phyloP scores from a whole-genome alignment of 1,140 invertebrate species.

The Bombus waltoni region DNA sequence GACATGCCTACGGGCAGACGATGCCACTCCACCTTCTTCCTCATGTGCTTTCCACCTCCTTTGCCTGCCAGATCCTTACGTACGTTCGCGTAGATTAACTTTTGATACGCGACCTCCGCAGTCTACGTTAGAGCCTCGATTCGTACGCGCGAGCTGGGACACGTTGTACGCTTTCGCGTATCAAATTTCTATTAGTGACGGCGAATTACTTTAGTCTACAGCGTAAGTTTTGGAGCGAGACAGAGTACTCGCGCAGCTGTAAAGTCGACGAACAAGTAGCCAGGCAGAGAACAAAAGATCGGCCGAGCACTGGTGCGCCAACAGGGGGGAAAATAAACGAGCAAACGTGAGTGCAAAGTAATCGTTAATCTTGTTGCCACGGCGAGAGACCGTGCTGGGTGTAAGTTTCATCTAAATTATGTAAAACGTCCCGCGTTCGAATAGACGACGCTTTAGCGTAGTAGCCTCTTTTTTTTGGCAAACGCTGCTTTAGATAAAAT shows the following conservation, averaged over 20 bases:
- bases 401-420: constrained; percentile 74
- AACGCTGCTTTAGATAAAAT: no score
- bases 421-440: constrained; percentile 65
- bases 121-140: constrained; percentile 41
- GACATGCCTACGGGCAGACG: constrained; percentile 42
- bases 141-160: constrained; percentile 29
- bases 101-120: constrained; percentile 52
- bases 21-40: constrained; percentile 1
- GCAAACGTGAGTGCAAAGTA: constrained; percentile 65
- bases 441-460: no score
- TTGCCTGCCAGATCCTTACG: not conserved
- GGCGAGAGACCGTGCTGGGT: constrained; percentile 37
- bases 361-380: constrained; percentile 72
- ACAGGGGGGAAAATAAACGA: constrained; percentile 25
- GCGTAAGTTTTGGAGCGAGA: not conserved
- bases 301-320: not conserved
- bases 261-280: not conserved
- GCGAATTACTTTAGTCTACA: constrained; percentile 34
- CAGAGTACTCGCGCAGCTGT: not conserved
- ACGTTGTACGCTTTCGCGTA: constrained; percentile 28
- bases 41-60: constrained; percentile 23
- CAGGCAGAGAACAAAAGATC: not conserved
- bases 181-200: constrained; percentile 53
- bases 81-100: constrained; percentile 51
- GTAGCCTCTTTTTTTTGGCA: no score